These are phyloP conservation scores for Coronaproctus castanopsis DNA, from an alignment of 2,888 invertebrate genomes.

Conservation along the genomic window DNA sequence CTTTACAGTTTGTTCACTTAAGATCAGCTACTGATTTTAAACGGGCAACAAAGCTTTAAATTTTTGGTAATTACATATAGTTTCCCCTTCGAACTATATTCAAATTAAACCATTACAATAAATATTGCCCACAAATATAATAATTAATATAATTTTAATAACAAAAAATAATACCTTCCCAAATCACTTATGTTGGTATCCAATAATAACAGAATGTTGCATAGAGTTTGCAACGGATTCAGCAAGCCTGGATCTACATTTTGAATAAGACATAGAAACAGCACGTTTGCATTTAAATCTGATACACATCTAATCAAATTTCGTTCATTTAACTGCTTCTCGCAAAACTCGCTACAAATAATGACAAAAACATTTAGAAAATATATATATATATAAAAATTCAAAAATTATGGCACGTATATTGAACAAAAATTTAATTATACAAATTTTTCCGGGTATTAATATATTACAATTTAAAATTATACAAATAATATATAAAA, in stretches of 20 bases:
- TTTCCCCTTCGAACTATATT: too few species aligned
- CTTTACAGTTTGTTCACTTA: too few species aligned
- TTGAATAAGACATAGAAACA: constrained; percentile 58
- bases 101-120: too few species aligned
- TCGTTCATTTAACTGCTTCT: constrained; percentile 43
- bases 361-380: constrained; percentile 4
- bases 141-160: too few species aligned
- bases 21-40: too few species aligned
- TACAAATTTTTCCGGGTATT: too few species aligned
- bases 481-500: too few species aligned
- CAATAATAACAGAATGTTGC: constrained; percentile 48
- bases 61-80: too few species aligned
- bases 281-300: constrained; percentile 55
- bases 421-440: too few species aligned
- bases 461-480: too few species aligned
- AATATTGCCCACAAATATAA: too few species aligned
- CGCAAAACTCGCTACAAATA: constrained; percentile 54
- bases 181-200: constrained; percentile 43
- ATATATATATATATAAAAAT: constrained; percentile 4
- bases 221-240: constrained; percentile 32
- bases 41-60: too few species aligned
- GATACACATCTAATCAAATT: constrained; percentile 55
- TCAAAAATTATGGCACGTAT: neutral
- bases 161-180: constrained; percentile 49
- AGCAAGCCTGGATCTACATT: constrained; percentile 37